Conservation (phyloP, 2,797 vertebrate species). For the Eupleurogrammus muticus region DNA sequence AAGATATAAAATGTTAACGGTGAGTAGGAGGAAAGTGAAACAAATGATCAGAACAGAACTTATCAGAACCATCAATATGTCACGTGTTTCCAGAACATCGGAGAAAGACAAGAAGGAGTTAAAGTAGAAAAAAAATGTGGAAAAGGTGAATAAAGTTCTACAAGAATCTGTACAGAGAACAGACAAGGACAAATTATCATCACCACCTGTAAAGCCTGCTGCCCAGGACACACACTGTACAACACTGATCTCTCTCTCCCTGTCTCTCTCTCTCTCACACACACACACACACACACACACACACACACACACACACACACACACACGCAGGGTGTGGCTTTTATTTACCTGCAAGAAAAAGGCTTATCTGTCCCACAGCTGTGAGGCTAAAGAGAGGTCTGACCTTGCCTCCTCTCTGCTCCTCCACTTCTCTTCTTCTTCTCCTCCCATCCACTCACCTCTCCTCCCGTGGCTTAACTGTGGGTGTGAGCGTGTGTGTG, state of each 20-base stretch:
- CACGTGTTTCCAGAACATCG: slow-evolving; percentile 5
- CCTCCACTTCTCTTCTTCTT: slow-evolving; percentile 51
- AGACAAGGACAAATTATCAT: slow-evolving; percentile 68
- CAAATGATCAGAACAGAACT: not conserved
- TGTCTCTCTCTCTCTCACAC: too few species aligned
- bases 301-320: slow-evolving; percentile 35
- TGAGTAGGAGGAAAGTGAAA: not conserved
- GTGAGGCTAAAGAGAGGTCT: slow-evolving; percentile 86
- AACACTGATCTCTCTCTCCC: not conserved
- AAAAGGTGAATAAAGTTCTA: slow-evolving; percentile 41
- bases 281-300: slow-evolving; percentile 21
- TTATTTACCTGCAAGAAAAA: slow-evolving; percentile 78
- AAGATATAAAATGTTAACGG: not conserved
- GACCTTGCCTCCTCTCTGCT: slow-evolving; percentile 74
- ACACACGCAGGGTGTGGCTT: slow-evolving; percentile 70
- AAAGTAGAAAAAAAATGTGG: not conserved
- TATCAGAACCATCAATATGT: not conserved
- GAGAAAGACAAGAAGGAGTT: slow-evolving; percentile 21
- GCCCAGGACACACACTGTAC: slow-evolving; percentile 26
- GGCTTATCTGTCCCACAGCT: slow-evolving; percentile 80
- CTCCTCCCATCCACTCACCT: slow-evolving; percentile 58
- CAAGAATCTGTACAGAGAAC: slow-evolving; percentile 34
- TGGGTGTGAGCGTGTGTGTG: slow-evolving; percentile 7
- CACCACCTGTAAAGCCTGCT: slow-evolving; percentile 20
- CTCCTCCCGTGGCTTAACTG: slow-evolving; percentile 63